Conservation (phyloP, 1,140 invertebrate genomes). For the Manduca sexta region DNA sequence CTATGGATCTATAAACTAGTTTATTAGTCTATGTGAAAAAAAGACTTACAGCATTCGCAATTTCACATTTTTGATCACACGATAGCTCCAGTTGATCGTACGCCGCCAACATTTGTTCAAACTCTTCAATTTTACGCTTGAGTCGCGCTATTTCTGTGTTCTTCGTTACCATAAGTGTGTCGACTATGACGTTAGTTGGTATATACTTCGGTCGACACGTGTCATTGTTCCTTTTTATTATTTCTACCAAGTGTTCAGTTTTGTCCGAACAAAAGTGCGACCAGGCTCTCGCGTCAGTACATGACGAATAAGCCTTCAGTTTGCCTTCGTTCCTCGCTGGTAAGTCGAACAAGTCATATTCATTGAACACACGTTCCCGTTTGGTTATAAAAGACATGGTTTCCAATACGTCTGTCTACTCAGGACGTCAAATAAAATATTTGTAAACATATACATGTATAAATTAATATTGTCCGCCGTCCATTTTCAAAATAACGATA, state of each 20-base stretch:
- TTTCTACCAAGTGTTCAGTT: constrained; percentile 58
- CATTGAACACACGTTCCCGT: constrained; percentile 60
- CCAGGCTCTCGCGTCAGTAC: constrained; percentile 65
- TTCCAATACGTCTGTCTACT: constrained; percentile 22
- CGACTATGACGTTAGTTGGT: constrained; percentile 65
- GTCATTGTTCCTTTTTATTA: constrained; percentile 62
- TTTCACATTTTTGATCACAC: constrained; percentile 59
- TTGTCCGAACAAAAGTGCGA: constrained; percentile 59
- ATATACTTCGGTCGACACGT: constrained; percentile 54
- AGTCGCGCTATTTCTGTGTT: constrained; percentile 65
- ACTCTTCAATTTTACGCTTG: constrained; percentile 58
- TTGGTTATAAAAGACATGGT: constrained; percentile 66
- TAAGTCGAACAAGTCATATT: constrained; percentile 51
- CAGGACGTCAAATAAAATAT: constrained; percentile 32
- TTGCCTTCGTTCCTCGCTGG: constrained; percentile 62
- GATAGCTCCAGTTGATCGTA: constrained; percentile 60
- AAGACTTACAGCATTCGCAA: constrained; percentile 48
- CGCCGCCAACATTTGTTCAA: constrained; percentile 53
- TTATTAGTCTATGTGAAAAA: not conserved
- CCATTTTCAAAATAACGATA: constrained; percentile 43
- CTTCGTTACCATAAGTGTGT: constrained; percentile 64
- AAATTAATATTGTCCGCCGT: constrained; percentile 37
- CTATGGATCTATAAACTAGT: not conserved
- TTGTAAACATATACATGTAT: constrained; percentile 32
- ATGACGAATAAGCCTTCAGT: constrained; percentile 59